phyloP scores from a whole-genome alignment of 1,140 invertebrate genomes.

The Planococcus citri region DNA sequence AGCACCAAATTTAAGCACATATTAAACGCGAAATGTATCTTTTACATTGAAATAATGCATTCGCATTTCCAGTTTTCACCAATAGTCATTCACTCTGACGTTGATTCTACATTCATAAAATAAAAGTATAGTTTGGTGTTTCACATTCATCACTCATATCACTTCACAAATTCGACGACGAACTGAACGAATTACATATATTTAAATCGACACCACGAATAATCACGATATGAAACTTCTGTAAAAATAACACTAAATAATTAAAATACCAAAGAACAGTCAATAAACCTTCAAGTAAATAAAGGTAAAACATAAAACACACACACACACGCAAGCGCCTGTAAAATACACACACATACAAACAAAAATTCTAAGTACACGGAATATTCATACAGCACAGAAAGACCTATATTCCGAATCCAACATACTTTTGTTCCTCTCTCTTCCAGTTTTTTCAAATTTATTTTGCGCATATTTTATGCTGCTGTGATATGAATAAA shows the following conservation, averaged over 20 bases:
- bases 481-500: background rate
- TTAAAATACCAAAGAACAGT: slow-evolving; percentile 16
- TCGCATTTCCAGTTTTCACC: slow-evolving; percentile 14
- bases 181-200: background rate
- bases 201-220: background rate
- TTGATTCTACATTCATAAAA: background rate
- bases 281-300: slow-evolving; percentile 19
- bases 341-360: background rate
- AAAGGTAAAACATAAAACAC: slow-evolving; percentile 19
- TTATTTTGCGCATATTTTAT: background rate
- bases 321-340: slow-evolving; percentile 1
- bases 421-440: slow-evolving; percentile 2
- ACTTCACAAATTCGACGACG: background rate
- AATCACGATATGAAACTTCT: slow-evolving; percentile 5
- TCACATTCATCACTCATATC: background rate
- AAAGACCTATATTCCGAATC: background rate
- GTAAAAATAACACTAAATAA: slow-evolving; percentile 9
- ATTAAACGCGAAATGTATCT: background rate
- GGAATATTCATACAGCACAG: slow-evolving; percentile 5
- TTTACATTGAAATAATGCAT: background rate
- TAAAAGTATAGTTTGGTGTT: background rate
- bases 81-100: background rate
- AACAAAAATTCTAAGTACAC: background rate
- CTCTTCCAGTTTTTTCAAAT: background rate
- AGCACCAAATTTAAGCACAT: slow-evolving; percentile 1